Conservation (phyloP, 1,140 invertebrate genomes). For the Zaprionus kolodkinae region DNA sequence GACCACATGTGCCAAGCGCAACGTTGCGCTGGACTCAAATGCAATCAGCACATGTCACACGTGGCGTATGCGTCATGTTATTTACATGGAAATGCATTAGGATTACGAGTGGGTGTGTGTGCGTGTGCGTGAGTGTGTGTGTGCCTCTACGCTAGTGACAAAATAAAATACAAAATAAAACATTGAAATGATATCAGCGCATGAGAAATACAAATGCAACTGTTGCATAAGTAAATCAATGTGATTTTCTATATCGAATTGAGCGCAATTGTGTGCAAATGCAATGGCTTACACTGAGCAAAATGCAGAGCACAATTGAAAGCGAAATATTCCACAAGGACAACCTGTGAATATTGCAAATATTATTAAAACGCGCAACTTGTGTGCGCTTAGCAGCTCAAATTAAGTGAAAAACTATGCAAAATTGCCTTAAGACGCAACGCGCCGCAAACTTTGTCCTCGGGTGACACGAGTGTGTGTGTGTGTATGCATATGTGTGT, state of each 20-base stretch:
- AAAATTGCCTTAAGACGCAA: slow-evolving; percentile 48
- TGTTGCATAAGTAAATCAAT: background rate
- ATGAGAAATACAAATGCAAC: background rate
- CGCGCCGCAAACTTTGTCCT: slow-evolving; percentile 47
- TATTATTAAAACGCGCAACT: too few relatives aligned
- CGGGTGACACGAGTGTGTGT: background rate
- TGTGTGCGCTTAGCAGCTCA: slow-evolving; percentile 28
- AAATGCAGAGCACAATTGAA: background rate
- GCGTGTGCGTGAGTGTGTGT: too few relatives aligned
- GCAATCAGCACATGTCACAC: slow-evolving; percentile 54
- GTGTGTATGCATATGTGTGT: too few relatives aligned
- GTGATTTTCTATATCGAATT: background rate
- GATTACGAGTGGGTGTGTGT: slow-evolving; percentile 2
- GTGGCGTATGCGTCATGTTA: slow-evolving; percentile 45
- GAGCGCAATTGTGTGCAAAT: background rate
- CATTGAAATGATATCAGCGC: background rate
- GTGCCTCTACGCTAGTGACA: background rate
- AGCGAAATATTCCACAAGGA: background rate
- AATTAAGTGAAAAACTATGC: slow-evolving; percentile 41
- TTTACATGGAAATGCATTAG: slow-evolving; percentile 46
- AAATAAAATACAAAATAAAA: background rate
- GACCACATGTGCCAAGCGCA: background rate
- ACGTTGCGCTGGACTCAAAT: slow-evolving; percentile 11
- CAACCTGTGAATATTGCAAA: background rate
- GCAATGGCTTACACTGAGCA: background rate